Base-by-base conservation (phyloP, 2,113 vertebrate species). In the Procavia capensis region DNA sequence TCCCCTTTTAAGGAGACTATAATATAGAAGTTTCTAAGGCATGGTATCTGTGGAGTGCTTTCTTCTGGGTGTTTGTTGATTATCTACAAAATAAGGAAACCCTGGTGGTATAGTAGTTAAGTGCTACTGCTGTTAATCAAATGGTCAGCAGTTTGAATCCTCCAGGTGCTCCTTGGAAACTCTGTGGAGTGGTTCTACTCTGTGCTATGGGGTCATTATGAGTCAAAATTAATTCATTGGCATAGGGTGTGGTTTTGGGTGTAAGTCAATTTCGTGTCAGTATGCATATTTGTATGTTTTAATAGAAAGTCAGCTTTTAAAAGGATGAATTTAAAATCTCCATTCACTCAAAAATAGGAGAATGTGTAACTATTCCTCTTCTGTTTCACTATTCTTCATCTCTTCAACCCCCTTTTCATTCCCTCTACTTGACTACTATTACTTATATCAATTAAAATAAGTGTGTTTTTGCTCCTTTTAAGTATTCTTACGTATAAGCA, bases 381-480 rank as follows among this genome's bases (percentile, higher is more conserved):
- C 9, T 78, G 10, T 2, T 36, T 54, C 25, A 41, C 0, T 86
- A 0, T 3, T 45, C 0, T 0, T 57, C 16, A 72, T 2, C 10
- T 47, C 61, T 86, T 78, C 20, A 75, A 3, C 2, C 17, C 3
- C 3, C 14, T 83, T 85, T 47, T 86, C 13, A 54, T 36, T 39
- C 27, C 24, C 4, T 79, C 54, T 64, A 59, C 34, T 36, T 76
- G 41, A 8, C 9, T 1, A 25, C 1, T 6, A 34, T 79, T 79
- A n/a, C 8, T 25, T 10, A 79, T 34, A 10, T 64, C 76, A 57
- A 34, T 76, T 83, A 66, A 96, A 92, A 47, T 54, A 27, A 57
- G 6, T 25, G 24, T 70, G n/a, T 36, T 6, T 36, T 36, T 70
- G n/a, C n/a, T 36, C 68, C 36, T 70, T 36, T 63, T 36, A n/a